Evolutionary conservation across 2,113 vertebrate species (phyloP), one percentile per base, ranked within the genome.

Genomic region (Apteryx mantelli): DNA sequence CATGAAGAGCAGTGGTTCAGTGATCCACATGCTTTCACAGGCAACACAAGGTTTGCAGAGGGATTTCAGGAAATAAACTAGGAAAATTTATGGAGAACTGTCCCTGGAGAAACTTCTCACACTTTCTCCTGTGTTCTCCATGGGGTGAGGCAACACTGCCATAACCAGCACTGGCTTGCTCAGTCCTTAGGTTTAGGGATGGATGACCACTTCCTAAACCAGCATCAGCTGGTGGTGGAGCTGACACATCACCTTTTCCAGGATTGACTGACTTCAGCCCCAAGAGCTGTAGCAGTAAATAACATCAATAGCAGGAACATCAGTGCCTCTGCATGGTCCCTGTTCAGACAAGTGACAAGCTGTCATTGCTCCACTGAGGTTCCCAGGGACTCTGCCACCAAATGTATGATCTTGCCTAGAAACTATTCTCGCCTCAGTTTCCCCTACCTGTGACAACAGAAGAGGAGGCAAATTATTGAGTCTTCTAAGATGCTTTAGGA

Each of bases 1-100:
- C 0, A 0, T 5, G 12, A 69, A 25, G 2, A 44, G 32, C 21
- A 14, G 25, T 24, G 14, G 40, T 7, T 22, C 40, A 58, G 69
- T 2, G 2, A 7, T 13, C 10, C 70, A 7, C 2, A 2, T 50
- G 32, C 16, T 82, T 64, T 32, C 36, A 16, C 22, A 30, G 55
- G 55, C 56, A 75, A 46, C 61, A 17, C 2, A 21, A 58, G 11
- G 30, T 6, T 36, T 68, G n/a, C 61, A 46, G 52, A 77, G 17
- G 36, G 30, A 82, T 73, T 66, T 73, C 38, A 66, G 38, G 34
- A 30, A 48, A 78, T 78, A 26, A 73, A 53, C 9, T 26, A 24
- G 1, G 6, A 38, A 25, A 61, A 61, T 28, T 66, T 28, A 40
- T 32, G 10, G 56, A 81, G 44, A 74, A 36, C 13, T 3, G 0